Percentiles rank a stretch among this genome's conserved stretches.
phyloP scores from a whole-genome alignment of 2,113 vertebrate genomes.

The Gobius niger region DNA sequence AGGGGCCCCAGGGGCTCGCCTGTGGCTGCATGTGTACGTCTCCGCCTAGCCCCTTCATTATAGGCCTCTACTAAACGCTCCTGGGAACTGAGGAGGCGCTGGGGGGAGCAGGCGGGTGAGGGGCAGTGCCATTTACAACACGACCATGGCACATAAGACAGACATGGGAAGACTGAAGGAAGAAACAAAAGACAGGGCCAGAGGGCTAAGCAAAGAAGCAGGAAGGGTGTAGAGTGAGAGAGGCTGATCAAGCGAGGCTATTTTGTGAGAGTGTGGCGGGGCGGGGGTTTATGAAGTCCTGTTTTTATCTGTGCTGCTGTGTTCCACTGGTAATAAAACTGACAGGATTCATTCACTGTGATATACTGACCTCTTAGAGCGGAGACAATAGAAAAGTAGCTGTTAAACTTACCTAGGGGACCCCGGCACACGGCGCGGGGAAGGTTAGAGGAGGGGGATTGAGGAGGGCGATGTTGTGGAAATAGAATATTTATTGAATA shows the following conservation, averaged over 20 bases:
- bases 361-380: conserved; percentile 83
- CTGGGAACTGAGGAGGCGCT: conserved; percentile 47
- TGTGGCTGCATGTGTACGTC: conserved; percentile 63
- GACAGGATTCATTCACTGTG: conserved; percentile 82
- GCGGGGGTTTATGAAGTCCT: conserved; percentile 78
- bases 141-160: conserved; percentile 50
- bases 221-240: conserved; percentile 67
- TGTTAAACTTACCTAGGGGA: conserved; percentile 84
- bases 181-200: conserved; percentile 34
- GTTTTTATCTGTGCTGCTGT: conserved; percentile 78
- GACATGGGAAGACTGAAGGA: conserved; percentile 54
- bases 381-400: conserved; percentile 82
- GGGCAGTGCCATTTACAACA: conserved; percentile 63
- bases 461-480: conserved; percentile 49
- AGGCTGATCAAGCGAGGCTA: conserved; percentile 78
- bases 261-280: conserved; percentile 76
- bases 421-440: conserved; percentile 49
- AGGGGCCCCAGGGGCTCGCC: conserved; percentile 68
- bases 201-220: conserved; percentile 31
- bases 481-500: conserved; percentile 80
- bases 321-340: conserved; percentile 82
- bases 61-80: conserved; percentile 66
- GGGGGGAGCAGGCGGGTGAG: conserved; percentile 23
- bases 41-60: conserved; percentile 73
- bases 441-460: conserved; percentile 27